Base-by-base conservation (phyloP, 2,888 invertebrate genomes). In the Apotomis capreana region DNA sequence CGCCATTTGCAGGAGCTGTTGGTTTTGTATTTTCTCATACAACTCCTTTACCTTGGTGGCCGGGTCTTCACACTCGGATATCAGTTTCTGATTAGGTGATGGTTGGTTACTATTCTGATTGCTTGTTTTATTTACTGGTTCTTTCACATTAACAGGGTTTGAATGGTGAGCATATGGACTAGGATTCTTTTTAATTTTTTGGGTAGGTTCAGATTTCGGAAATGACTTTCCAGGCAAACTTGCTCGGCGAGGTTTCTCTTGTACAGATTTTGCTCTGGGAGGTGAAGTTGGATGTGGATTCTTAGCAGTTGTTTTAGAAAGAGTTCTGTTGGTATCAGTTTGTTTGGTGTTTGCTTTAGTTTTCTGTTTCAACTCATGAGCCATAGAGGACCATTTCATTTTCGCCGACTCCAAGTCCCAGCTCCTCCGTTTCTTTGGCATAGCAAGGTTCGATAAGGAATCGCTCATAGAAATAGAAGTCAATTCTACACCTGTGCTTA, bases 1-100 rank as follows among this genome's bases (percentile, higher is more conserved):
- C 0, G 93, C 87, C 94, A 96, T 95, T 82, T 95, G 95, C 54
- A 92, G 87, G 6, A 95, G 92, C 80, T 96, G 96, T 75, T 95
- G 94, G 51, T 94, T 94, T 78, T 95, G 95, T 74, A 95, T 89
- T 79, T 89, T 92, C 40, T 93, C 92, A 71, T 92, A 93, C 0
- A 93, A 83, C 83, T 89, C 94, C 78, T 84, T 80, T 3, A 93
- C 89, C 61, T 84, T 83, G 0, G 83, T 75, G 0, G 89, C 92
- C 0, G 92, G 92, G 70, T 93, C 89, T 5, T 89, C 88, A 0
- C 82, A 78, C 64, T 87, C 87, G 0, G 85, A 83, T 68, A 83
- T 79, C 6, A 77, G 69, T 70, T 78, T 74, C 3, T 67, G 37
- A n/a, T 46, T 65, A 10, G 73, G 75, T 69, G 76, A 44, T 1